Evolutionary conservation across 1,140 invertebrate species (phyloP), one percentile per base, ranked within the genome.

Genomic region (Drosophila varians): DNA sequence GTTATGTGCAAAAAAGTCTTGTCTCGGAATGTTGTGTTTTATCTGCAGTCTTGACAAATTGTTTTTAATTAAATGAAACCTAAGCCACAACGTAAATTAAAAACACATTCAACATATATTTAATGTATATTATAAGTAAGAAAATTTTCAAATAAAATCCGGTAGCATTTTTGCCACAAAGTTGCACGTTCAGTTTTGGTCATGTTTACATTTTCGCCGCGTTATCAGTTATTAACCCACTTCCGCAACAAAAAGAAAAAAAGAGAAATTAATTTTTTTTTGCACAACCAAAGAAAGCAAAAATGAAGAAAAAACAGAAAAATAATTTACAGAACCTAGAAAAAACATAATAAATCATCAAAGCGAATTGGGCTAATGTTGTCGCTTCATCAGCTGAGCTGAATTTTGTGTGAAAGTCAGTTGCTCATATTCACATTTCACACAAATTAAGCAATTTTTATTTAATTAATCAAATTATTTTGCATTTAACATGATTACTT

Each of bases 201-300:
- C 43, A 58, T 76, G 66, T 86, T 86, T 86, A 80, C 58, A 69
- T 84, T 84, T 73, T 86, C 51, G 66, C 58, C 51, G 64, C 72
- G 58, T 86, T 86, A 71, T 86, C 74, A 86, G 82, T 87, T 86
- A 86, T 86, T 86, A 86, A 86, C 80, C 80, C 55, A 86, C 80
- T 87, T 86, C 80, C 69, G 77, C 62, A 21, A 21, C 26, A 28
- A 9, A 14, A 54, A 61, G 49, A 51, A 52, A 55, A 66, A 52
- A 76, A 86, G 69, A 87, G 64, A 86, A 86, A 86, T 84, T 86
- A 84, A 84, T 84, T 84, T 62, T 84, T 62, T 25, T 60, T 64
- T 47, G 56, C 60, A 60, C 58, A 76, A 55, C 49, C 65, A n/a
- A 53, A 69, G 23, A 25, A 6, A 12, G 19, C 57, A 54, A 31